phyloP scores from a whole-genome alignment of 1,140 invertebrate genomes.

The Pseudobourletiella spinata region DNA sequence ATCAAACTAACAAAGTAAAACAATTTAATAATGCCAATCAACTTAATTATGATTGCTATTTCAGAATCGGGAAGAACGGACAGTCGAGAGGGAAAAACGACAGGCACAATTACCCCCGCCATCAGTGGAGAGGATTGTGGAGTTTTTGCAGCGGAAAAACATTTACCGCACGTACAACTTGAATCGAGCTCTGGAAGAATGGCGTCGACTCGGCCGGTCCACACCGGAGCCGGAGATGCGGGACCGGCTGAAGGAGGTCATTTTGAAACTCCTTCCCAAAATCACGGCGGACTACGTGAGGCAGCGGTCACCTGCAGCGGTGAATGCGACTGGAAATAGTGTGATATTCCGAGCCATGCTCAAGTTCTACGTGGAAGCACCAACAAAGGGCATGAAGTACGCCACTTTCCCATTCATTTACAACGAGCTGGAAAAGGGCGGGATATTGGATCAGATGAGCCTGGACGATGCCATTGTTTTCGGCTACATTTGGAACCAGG shows the following conservation, averaged over 20 bases:
- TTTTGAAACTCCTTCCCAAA: not conserved
- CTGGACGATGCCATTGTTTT: slow-evolving; percentile 4
- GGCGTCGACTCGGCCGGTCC: not conserved
- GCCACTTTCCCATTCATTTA: not conserved
- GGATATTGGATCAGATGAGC: not conserved
- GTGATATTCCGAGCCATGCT: not conserved
- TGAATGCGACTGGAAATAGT: not conserved
- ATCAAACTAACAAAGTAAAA: no score
- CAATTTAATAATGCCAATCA: no score
- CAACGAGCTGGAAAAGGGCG: not conserved
- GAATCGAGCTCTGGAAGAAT: slow-evolving; percentile 1
- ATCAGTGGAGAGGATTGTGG: not conserved
- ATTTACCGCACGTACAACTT: not conserved
- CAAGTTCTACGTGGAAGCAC: slow-evolving; percentile 2
- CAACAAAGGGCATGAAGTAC: not conserved
- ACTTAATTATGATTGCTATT: no score
- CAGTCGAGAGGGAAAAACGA: no score
- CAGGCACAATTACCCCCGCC: not conserved
- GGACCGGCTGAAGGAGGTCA: not conserved
- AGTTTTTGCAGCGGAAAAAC: not conserved
- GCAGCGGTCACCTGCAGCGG: not conserved
- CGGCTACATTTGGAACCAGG: not conserved
- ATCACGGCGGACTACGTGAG: not conserved
- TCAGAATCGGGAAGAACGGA: no score
- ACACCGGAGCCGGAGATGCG: not conserved